Conservation (phyloP, 2,113 vertebrate genomes). For the Rhombomys opimus region DNA sequence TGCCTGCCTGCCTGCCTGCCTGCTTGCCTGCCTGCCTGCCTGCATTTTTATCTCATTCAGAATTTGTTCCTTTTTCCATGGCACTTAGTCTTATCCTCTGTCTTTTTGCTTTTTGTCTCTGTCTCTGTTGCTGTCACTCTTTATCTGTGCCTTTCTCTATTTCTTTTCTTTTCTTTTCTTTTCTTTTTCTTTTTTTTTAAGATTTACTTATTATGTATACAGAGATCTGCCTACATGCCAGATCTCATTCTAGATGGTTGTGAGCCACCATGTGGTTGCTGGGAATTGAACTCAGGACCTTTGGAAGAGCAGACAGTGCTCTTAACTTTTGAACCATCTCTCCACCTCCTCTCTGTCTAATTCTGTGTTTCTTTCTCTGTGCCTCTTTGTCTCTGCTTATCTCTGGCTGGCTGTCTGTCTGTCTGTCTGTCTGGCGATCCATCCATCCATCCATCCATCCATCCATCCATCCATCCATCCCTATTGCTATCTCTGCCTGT, state of each 20-base stretch:
- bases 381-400: background rate
- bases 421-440: background rate
- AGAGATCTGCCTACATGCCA: too few species aligned
- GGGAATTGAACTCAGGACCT: too few species aligned
- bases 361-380: too few species aligned
- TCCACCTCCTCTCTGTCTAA: too few species aligned
- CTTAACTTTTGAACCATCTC: too few species aligned
- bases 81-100: background rate
- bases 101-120: background rate
- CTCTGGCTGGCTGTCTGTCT: background rate
- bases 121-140: background rate
- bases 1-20: background rate
- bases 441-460: background rate
- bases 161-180: too few species aligned
- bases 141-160: background rate
- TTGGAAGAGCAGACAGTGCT: too few species aligned
- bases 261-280: too few species aligned
- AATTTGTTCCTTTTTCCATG: background rate
- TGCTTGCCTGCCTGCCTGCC: background rate
- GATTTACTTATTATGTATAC: too few species aligned
- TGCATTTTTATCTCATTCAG: background rate
- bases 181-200: too few species aligned
- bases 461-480: background rate
- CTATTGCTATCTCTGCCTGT: background rate
- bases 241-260: too few species aligned